Percentiles rank a stretch among this genome's conserved stretches.
phyloP scores from a whole-genome alignment of 2,113 vertebrate genomes.

The Sialia sialis region DNA sequence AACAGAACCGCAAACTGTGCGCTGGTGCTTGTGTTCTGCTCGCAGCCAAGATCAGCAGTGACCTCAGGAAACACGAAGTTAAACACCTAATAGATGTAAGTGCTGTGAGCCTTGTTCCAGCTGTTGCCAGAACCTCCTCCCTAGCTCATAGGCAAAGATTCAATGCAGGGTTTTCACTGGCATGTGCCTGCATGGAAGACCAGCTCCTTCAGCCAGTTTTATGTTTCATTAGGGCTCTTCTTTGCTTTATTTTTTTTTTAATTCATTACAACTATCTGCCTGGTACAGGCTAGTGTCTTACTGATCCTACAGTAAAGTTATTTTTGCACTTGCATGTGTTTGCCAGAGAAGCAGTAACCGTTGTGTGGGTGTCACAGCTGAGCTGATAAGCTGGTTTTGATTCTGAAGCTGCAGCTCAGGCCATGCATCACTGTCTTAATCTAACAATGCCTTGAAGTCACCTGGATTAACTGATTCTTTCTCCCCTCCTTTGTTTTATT shows the following conservation, averaged over 20 bases:
- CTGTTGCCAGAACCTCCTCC: background rate
- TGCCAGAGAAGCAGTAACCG: background rate
- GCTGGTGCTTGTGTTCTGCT: slow-evolving; percentile 91
- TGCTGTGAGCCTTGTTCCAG: background rate
- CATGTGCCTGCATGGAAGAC: background rate
- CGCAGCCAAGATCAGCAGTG: slow-evolving; percentile 97
- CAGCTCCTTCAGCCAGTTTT: background rate
- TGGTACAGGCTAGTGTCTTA: background rate
- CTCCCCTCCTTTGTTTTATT: background rate
- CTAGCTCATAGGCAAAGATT: background rate
- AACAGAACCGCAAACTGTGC: slow-evolving; percentile 97
- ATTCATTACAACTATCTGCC: background rate
- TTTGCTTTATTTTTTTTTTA: background rate
- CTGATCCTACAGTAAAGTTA: background rate
- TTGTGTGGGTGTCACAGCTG: background rate
- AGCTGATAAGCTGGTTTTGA: background rate
- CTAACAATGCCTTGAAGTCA: background rate
- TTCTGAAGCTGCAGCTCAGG: background rate
- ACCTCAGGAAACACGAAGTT: slow-evolving; percentile 92
- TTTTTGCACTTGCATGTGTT: background rate
- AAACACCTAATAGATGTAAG: slow-evolving; percentile 96
- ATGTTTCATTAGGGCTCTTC: background rate
- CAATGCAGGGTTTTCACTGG: background rate
- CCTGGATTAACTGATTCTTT: background rate
- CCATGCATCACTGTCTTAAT: background rate